phyloP scores from a whole-genome alignment of 1,140 invertebrate genomes.

The Venustaconcha ellipsiformis region DNA sequence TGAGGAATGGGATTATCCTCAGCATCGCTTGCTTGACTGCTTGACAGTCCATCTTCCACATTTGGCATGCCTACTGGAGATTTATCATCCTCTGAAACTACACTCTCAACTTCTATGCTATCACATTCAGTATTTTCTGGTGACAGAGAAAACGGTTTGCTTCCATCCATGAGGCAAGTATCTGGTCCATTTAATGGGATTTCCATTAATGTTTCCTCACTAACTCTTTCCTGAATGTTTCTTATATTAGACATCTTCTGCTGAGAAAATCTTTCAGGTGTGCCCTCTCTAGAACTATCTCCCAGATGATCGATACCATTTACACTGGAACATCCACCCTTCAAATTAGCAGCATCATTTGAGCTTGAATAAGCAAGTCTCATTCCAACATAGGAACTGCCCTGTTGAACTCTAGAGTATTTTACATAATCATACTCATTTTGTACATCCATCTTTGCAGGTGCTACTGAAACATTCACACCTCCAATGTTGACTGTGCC shows the following conservation, averaged over 20 bases:
- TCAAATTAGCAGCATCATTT: conserved; percentile 33
- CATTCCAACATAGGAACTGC: conserved; percentile 86
- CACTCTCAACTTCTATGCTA: conserved; percentile 87
- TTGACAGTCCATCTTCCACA: conserved; percentile 91
- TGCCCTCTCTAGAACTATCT: conserved; percentile 48
- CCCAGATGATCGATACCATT: conserved; percentile 35
- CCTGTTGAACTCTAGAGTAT: conserved; percentile 80
- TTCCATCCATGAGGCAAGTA: conserved; percentile 25
- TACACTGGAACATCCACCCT: not conserved
- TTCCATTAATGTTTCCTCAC: conserved; percentile 63
- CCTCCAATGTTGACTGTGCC: conserved; percentile 2
- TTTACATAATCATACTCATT: conserved; percentile 78
- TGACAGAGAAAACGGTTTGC: conserved; percentile 85
- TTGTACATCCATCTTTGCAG: conserved; percentile 46
- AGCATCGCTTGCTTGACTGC: conserved; percentile 89
- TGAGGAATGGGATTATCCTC: conserved; percentile 78
- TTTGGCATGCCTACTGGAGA: conserved; percentile 84
- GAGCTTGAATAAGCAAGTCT: conserved; percentile 74
- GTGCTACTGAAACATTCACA: not conserved
- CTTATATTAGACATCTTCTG: conserved; percentile 14
- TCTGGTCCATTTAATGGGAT: conserved; percentile 62
- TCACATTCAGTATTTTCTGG: conserved; percentile 97
- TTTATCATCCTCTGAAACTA: conserved; percentile 69
- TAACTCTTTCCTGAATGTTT: conserved; percentile 35
- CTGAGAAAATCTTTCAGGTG: conserved; percentile 38